These are phyloP conservation scores for Nannobrachium achirus DNA, from an alignment of 2,113 vertebrate genomes.

Conservation along the genomic window DNA sequence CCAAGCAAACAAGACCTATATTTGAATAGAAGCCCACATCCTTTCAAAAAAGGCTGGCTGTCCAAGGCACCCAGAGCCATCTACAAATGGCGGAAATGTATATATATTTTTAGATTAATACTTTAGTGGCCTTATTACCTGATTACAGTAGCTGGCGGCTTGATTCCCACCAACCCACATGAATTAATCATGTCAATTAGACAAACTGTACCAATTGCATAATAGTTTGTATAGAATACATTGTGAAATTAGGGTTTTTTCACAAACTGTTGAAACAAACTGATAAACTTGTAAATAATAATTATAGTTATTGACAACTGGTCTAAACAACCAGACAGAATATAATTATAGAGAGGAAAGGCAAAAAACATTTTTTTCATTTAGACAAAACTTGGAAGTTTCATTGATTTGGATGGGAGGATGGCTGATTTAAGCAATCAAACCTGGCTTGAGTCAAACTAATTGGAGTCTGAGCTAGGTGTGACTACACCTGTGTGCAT, in stretches of 20 bases:
- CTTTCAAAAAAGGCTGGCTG: conserved; percentile 58
- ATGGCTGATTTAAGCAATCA: no score
- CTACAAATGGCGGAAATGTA: conserved; percentile 15
- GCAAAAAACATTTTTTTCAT: neutral
- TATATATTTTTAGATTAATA: neutral
- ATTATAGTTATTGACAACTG: no score
- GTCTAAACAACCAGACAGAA: no score
- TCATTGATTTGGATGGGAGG: neutral
- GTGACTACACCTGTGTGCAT: neutral
- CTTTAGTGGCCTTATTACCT: conserved; percentile 2
- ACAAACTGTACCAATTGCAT: neutral
- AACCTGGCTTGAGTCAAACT: no score
- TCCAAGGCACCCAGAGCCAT: conserved; percentile 40
- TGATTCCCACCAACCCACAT: neutral
- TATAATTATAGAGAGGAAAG: neutral
- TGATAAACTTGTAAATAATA: no score
- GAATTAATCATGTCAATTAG: neutral
- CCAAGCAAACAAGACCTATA: conserved; percentile 75
- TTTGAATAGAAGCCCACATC: conserved; percentile 72
- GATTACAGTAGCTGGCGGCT: neutral
- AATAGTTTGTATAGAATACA: no score
- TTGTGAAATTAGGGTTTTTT: neutral
- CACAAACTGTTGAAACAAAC: no score
- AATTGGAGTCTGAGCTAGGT: neutral
- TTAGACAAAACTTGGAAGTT: neutral